phyloP scores from a whole-genome alignment of 2,113 vertebrate genomes.

The Kryptolebias marmoratus region DNA sequence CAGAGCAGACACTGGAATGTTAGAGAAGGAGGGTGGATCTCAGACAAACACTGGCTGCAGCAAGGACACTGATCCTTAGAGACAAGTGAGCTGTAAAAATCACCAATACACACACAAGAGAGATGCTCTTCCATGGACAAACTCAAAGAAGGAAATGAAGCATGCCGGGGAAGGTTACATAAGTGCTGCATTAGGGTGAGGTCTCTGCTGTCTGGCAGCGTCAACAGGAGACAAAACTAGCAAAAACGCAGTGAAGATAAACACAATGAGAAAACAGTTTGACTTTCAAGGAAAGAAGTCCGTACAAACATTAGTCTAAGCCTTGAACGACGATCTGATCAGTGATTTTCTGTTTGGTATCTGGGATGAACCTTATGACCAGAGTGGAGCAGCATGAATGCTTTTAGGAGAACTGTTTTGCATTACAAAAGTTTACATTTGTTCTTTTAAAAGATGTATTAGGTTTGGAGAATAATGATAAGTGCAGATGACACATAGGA shows the following conservation, averaged over 20 bases:
- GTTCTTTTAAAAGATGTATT: too few relatives aligned
- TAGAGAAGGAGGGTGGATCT: constrained; percentile 2
- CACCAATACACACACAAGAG: constrained; percentile 48
- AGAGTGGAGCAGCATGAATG: neutral
- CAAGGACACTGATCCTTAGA: constrained; percentile 58
- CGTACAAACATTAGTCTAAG: neutral
- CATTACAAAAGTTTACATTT: too few relatives aligned
- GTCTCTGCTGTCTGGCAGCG: constrained; percentile 32
- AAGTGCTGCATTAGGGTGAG: constrained; percentile 58
- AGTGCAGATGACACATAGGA: too few relatives aligned
- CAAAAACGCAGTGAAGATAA: constrained; percentile 5
- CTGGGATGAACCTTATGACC: too few relatives aligned
- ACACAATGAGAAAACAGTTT: neutral
- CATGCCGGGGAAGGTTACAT: constrained; percentile 68
- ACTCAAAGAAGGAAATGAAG: constrained; percentile 61
- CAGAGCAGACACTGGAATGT: constrained; percentile 14
- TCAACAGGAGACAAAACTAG: constrained; percentile 26
- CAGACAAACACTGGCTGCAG: constrained; percentile 20
- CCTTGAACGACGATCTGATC: neutral
- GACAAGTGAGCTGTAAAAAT: constrained; percentile 64
- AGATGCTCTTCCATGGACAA: constrained; percentile 62
- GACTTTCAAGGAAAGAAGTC: neutral
- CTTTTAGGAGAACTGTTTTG: too few relatives aligned
- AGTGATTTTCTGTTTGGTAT: neutral
- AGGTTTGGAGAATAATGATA: too few relatives aligned